Conservation (phyloP, 1,140 invertebrate species). For the Cataglyphis hispanica region DNA sequence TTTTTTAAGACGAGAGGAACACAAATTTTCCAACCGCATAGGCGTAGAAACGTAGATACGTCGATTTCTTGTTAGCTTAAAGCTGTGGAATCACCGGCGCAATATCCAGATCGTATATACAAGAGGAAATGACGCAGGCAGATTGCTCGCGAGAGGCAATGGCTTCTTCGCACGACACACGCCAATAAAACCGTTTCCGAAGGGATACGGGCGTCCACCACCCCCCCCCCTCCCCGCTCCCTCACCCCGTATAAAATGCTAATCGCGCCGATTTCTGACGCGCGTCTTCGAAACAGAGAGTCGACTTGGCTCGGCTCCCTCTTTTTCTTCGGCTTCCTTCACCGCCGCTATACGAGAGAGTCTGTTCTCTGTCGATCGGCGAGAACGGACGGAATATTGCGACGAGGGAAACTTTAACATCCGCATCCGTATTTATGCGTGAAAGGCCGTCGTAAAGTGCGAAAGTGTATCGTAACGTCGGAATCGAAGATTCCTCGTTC, state of each 20-base stretch:
- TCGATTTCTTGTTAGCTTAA: no score
- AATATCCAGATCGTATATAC: constrained; percentile 72
- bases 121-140: constrained; percentile 78
- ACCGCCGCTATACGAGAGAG: constrained; percentile 1
- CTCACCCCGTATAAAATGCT: constrained; percentile 86
- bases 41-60: no score
- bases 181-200: constrained; percentile 84
- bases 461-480: neutral
- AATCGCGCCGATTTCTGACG: constrained; percentile 80
- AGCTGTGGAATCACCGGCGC: constrained; percentile 53
- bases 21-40: no score
- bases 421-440: constrained; percentile 24
- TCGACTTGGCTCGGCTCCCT: constrained; percentile 27
- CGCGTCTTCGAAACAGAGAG: constrained; percentile 80
- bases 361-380: constrained; percentile 8
- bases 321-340: no score
- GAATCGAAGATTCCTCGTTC: neutral
- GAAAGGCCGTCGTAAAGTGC: constrained; percentile 40
- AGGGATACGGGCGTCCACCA: constrained; percentile 75
- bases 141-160: constrained; percentile 73
- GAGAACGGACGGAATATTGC: constrained; percentile 41
- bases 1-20: no score
- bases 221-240: no score
- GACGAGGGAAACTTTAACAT: constrained; percentile 52
- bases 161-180: constrained; percentile 84